phyloP scores from a whole-genome alignment of 2,113 vertebrate genomes.

The Noctilio leporinus region DNA sequence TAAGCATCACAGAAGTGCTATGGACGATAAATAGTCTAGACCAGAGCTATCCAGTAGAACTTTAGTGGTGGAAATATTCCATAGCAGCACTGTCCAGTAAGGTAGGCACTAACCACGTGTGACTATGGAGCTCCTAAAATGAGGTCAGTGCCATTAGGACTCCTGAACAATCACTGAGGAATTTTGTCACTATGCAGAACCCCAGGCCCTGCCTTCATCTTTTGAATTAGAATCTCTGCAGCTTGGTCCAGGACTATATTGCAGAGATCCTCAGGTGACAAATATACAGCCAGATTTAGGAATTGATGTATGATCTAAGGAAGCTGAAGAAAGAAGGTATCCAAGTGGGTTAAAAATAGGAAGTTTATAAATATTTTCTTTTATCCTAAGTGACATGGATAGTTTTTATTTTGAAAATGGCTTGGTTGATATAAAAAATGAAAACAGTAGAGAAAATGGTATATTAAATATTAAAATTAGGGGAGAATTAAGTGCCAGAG shows the following conservation, averaged over 20 bases:
- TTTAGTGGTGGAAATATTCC: neutral
- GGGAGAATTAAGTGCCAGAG: neutral
- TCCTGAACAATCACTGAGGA: neutral
- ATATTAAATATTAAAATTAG: neutral
- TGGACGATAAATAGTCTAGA: neutral
- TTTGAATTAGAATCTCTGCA: neutral
- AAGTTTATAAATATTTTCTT: neutral
- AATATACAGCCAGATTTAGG: neutral
- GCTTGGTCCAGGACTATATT: neutral
- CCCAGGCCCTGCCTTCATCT: neutral
- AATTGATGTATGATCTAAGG: neutral
- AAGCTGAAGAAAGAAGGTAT: neutral
- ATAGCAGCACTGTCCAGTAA: neutral
- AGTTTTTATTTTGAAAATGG: neutral
- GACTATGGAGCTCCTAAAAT: neutral
- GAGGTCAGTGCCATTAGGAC: neutral
- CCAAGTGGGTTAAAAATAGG: neutral
- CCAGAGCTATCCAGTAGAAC: neutral
- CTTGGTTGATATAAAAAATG: neutral
- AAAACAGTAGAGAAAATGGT: neutral
- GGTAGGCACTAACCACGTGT: neutral
- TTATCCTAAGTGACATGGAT: neutral
- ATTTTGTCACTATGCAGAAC: neutral
- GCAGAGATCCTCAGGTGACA: neutral
- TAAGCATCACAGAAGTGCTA: neutral